Evolutionary conservation across 2,113 vertebrate species (phyloP), one percentile per base, ranked within the genome.

Genomic region (Clarias gariepinus): DNA sequence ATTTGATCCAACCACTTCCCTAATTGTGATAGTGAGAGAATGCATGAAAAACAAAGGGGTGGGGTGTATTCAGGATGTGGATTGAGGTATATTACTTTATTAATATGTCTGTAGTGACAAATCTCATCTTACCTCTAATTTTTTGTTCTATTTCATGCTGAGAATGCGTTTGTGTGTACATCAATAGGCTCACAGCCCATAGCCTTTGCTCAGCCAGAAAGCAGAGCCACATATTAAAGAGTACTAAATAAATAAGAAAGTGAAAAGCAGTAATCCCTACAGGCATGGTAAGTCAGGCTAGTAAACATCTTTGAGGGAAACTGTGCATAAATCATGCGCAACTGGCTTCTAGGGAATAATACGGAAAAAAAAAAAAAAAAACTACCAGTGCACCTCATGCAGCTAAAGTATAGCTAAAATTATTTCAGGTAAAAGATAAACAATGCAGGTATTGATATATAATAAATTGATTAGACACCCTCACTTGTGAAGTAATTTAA

Each of bases 121-220:
- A 91, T 93, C 91, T 81, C 87, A 90, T 85, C 89, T 94, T 94
- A 92, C 89, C 87, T 94, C 91, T 93, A 93, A 94, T 93, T 91
- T 93, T 92, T 87, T 69, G 86, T 90, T 57, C 23, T 84, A 89
- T 87, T 92, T 94, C 93, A 88, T 93, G 92, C 93, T 92, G 93
- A 94, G 55, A 58, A 58, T 79, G 77, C 30, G 55, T 79, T 79
- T 79, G 91, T 92, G 91, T 91, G 91, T 91, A 94, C 92, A 94
- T 94, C 94, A 93, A 93, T 93, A 93, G 89, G 87, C 81, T 86
- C 76, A 81, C 71, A 68, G 81, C 73, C 71, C 63, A 81, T 86
- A 84, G 61, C 83, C 41, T 85, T 64, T 58, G 30, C 78, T 86
- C 36, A 86, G 69, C 52, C 85, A 60, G 83, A 87, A 81, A 82